These are phyloP conservation scores for Zaprionus obscuricornis DNA, from an alignment of 2,888 invertebrate genomes.

Conservation along the genomic window DNA sequence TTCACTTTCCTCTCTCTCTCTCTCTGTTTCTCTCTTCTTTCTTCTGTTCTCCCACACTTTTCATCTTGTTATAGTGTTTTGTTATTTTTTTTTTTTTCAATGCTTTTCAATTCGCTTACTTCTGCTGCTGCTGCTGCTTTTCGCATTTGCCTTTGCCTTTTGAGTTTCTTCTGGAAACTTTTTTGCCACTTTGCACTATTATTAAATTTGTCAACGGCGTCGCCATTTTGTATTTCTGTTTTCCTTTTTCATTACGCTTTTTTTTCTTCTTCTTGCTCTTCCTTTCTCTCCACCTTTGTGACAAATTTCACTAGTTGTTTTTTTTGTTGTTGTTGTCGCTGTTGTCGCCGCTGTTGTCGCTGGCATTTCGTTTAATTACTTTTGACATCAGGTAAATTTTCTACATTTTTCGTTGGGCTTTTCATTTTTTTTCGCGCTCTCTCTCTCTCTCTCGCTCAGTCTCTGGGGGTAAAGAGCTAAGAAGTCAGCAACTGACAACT, in stretches of 20 bases:
- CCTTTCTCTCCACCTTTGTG: constrained; percentile 13
- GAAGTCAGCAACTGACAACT: too few species aligned
- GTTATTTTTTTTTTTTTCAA: not conserved
- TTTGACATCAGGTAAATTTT: constrained; percentile 73
- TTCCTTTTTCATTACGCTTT: constrained; percentile 1
- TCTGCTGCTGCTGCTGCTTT: constrained; percentile 1
- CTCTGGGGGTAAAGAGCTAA: too few species aligned
- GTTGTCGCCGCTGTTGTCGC: constrained; percentile 43
- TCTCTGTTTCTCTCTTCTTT: too few species aligned
- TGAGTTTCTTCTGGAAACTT: constrained; percentile 24
- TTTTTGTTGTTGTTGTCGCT: constrained; percentile 9
- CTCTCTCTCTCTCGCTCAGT: too few species aligned
- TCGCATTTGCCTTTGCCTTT: too few species aligned
- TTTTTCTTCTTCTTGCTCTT: not conserved
- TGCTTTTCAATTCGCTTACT: too few species aligned
- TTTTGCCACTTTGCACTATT: constrained; percentile 39
- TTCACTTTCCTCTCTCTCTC: too few species aligned
- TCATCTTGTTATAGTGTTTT: not conserved
- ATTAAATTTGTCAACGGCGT: constrained; percentile 37
- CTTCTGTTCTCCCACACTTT: too few species aligned
- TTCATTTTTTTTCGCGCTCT: too few species aligned
- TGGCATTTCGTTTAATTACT: constrained; percentile 75
- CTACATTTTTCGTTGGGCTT: constrained; percentile 37
- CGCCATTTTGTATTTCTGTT: constrained; percentile 39
- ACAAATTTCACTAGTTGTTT: constrained; percentile 23